These are phyloP conservation scores for Drosophila nikananu DNA, from an alignment of 1,140 invertebrate genomes.

Conservation along the genomic window DNA sequence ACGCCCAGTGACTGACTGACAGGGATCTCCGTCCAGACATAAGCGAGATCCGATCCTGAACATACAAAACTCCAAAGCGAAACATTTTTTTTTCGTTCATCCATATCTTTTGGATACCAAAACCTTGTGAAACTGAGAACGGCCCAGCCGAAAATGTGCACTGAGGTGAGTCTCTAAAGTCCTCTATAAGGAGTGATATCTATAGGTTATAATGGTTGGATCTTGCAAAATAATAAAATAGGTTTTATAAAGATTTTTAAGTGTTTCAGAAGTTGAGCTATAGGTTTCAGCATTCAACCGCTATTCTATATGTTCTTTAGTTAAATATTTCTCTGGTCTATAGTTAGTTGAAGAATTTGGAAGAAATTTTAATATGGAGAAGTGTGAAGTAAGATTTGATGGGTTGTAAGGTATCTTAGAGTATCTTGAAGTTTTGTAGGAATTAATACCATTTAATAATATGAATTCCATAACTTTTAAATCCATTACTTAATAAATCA, in stretches of 20 bases:
- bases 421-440: not conserved
- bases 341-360: not conserved
- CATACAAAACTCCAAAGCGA: constrained; percentile 25
- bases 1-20: constrained; percentile 38
- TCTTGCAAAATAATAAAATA: not conserved
- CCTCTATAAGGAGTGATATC: not conserved
- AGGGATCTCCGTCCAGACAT: constrained; percentile 27
- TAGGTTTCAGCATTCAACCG: too few species aligned
- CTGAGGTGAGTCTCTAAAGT: constrained; percentile 62
- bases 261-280: too few species aligned
- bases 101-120: constrained; percentile 64
- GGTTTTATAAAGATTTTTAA: too few species aligned
- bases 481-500: not conserved
- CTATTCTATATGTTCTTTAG: not conserved
- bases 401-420: not conserved
- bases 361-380: not conserved
- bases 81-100: constrained; percentile 40
- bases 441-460: too few species aligned
- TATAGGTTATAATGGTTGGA: not conserved
- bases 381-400: not conserved
- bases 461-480: not conserved
- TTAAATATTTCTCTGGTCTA: not conserved
- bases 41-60: constrained; percentile 29
- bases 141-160: constrained; percentile 81
- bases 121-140: constrained; percentile 65